Evolutionary conservation across 2,888 invertebrate species (phyloP).

Genomic region (Sinohyriopsis cumingii): DNA sequence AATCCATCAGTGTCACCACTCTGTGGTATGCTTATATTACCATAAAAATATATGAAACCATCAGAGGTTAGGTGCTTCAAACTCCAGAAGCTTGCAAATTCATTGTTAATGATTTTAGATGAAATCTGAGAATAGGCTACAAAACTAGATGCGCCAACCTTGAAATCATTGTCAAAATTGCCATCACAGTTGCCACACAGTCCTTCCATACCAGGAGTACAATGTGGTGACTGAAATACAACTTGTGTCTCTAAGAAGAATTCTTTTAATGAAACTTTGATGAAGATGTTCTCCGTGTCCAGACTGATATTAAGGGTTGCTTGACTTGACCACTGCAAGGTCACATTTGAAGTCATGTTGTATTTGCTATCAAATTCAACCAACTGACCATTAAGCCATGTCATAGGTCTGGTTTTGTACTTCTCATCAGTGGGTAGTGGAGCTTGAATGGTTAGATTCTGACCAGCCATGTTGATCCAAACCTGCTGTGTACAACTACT

Average conservation of each 20-base stretch:
- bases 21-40: constrained; percentile 5
- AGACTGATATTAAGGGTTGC: neutral
- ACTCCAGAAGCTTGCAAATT: constrained; percentile 18
- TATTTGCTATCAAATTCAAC: constrained; percentile 10
- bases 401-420: too few species aligned
- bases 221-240: constrained; percentile 14
- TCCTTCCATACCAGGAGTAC: constrained; percentile 23
- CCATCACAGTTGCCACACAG: constrained; percentile 54
- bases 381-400: constrained; percentile 29
- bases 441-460: constrained; percentile 39
- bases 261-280: constrained; percentile 2
- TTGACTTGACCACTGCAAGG: neutral
- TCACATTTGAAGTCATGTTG: constrained; percentile 2
- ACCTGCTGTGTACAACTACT: constrained; percentile 34
- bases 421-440: constrained; percentile 9
- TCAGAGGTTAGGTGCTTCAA: constrained; percentile 4
- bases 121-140: constrained; percentile 12
- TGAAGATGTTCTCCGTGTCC: neutral
- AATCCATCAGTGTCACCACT: constrained; percentile 15
- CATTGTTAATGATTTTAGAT: constrained; percentile 14
- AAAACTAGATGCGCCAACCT: constrained; percentile 1
- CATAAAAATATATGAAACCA: constrained; percentile 22
- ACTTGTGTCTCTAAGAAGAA: constrained; percentile 1
- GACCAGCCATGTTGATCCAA: constrained; percentile 33
- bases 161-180: constrained; percentile 49